These are phyloP conservation scores for Pangasius sanitwongsei DNA, from an alignment of 2,797 vertebrate species.

Conservation along the genomic window DNA sequence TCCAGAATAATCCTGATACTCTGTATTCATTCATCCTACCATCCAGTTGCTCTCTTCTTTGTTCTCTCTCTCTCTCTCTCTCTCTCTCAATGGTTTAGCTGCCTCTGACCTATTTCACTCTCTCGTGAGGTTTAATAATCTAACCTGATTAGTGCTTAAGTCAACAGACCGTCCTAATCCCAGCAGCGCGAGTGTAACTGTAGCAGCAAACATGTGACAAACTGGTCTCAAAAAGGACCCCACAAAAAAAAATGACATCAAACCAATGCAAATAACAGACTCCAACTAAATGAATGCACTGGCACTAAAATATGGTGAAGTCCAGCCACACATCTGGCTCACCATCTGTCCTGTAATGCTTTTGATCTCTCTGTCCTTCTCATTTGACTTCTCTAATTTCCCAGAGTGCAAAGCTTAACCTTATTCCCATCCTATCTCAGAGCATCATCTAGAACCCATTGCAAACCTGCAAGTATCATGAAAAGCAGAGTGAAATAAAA, in stretches of 20 bases:
- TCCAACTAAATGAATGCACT: constrained; percentile 48
- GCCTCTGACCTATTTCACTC: constrained; percentile 74
- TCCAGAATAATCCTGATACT: constrained; percentile 17
- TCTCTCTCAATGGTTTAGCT: constrained; percentile 55
- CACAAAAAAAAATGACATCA: constrained; percentile 32
- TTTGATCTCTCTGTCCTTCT: constrained; percentile 17
- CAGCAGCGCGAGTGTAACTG: constrained; percentile 3
- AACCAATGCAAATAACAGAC: constrained; percentile 51
- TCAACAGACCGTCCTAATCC: constrained; percentile 57
- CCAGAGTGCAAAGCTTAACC: background rate
- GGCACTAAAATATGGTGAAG: constrained; percentile 52
- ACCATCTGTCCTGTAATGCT: constrained; percentile 64
- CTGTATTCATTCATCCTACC: constrained; percentile 4
- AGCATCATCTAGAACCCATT: background rate
- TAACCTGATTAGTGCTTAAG: constrained; percentile 75
- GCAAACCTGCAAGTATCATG: background rate
- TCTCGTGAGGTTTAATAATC: constrained; percentile 72
- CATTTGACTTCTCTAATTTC: constrained; percentile 15
- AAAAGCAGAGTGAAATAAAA: background rate
- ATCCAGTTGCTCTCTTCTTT: constrained; percentile 41
- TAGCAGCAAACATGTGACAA: constrained; percentile 35
- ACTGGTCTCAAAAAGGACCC: constrained; percentile 22
- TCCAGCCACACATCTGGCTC: constrained; percentile 63
- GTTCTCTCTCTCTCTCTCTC: background rate
- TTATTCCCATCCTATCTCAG: constrained; percentile 4